A percentile compares a stretch with the other conserved stretches of the same genome.
Conservation (phyloP, 2,113 vertebrate genomes). For the Tympanuchus pallidicinctus region DNA sequence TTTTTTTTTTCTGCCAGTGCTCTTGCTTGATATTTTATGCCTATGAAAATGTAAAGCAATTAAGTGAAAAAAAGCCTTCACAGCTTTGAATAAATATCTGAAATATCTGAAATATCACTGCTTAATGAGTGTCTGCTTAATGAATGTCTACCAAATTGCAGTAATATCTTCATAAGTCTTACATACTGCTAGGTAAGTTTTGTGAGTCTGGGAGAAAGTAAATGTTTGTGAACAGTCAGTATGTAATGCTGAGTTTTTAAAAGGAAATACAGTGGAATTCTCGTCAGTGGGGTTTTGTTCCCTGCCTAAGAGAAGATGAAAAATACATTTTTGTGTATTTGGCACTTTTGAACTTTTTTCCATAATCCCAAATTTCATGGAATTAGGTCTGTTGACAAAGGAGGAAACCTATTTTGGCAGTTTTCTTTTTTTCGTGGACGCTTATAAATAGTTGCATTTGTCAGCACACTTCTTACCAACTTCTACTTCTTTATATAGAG, state of each 20-base stretch:
- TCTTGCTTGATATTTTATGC: background rate
- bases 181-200: background rate
- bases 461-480: background rate
- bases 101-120: background rate
- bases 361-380: background rate
- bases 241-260: background rate
- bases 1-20: background rate
- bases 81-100: background rate
- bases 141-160: background rate
- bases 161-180: background rate
- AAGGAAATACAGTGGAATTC: background rate
- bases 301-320: background rate
- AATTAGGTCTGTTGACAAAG: background rate
- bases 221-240: background rate
- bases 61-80: background rate
- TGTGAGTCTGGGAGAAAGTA: background rate
- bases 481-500: conserved; percentile 76
- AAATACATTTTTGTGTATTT: rapidly evolving
- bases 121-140: background rate
- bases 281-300: background rate
- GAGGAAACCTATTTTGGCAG: background rate
- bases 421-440: background rate
- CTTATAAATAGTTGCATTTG: background rate
- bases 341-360: background rate
- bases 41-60: background rate